Base-by-base conservation (phyloP, 2,888 invertebrate species). In the Epirrhoe alternata region DNA sequence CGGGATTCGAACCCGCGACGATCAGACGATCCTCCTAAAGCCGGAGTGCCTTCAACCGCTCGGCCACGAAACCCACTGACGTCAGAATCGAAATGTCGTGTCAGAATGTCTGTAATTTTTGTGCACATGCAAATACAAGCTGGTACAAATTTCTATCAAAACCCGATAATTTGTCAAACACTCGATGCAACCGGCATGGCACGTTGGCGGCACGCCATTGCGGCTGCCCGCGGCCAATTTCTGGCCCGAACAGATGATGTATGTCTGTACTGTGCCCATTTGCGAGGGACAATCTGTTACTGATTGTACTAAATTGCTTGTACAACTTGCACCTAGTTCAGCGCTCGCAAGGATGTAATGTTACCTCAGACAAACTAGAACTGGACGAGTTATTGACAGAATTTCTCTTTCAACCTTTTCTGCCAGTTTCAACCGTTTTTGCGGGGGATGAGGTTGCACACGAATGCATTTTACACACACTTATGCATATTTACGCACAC, bases 161-260 rank as follows among this genome's bases (percentile, higher is more conserved):
- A 51, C 51, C 35, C 14, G 24, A 30, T 45, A n/a, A 50, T 55
- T 62, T 50, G 24, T 62, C 61, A 62, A 55, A 56, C 38, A 55
- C 35, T 6, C 47, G 35, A 38, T 61, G 50, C 55, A 55, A 16
- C 55, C 14, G 33, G 54, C 33, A 45, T 42, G 61, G 57, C 33
- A 49, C 52, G 31, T 61, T 66, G 61, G 66, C 66, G 38, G 17
- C n/a, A 31, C 49, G 49, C 66, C 66, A 66, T 65, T 52, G 61
- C 38, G 61, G 61, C 57, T 42, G 61, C 31, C 61, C n/a, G 55
- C 24, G 55, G 56, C 51, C 64, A 51, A 51, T 56, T 60, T 51
- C 60, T 16, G 60, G 64, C 35, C 35, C 24, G 17, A 33, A 54
- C 47, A 35, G 61, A 61, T 54, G 61, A 61, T 59, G 59, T 51